These are phyloP conservation scores for Lindbergichthys nudifrons DNA, from an alignment of 2,797 vertebrate genomes.

Conservation along the genomic window DNA sequence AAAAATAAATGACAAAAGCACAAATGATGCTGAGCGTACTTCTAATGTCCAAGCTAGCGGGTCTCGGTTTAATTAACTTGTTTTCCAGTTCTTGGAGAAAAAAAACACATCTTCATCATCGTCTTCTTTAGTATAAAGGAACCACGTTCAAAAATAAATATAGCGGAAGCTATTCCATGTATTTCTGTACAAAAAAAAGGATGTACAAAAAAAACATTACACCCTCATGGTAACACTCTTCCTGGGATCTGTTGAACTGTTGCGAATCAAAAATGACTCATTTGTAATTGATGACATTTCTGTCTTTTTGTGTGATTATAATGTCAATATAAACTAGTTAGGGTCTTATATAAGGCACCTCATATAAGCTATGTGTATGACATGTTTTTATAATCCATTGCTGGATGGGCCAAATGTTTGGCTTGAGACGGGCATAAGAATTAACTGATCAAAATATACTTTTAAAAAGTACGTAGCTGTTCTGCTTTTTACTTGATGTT, in stretches of 20 bases:
- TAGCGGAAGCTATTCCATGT: not conserved
- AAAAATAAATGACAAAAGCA: slow-evolving; percentile 63
- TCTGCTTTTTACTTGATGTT: not conserved
- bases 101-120: not conserved
- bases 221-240: too few relatives aligned
- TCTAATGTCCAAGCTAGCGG: slow-evolving; percentile 34
- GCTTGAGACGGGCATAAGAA: not conserved
- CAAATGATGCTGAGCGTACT: slow-evolving; percentile 51
- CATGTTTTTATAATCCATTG: not conserved
- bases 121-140: slow-evolving; percentile 6
- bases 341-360: too few relatives aligned
- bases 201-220: too few relatives aligned
- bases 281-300: too few relatives aligned
- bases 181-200: not conserved
- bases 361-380: too few relatives aligned
- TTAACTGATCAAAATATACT: not conserved
- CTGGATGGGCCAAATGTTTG: slow-evolving; percentile 12
- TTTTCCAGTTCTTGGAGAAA: slow-evolving; percentile 10
- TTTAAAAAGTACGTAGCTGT: not conserved
- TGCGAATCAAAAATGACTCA: too few relatives aligned
- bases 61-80: slow-evolving; percentile 42
- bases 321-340: too few relatives aligned
- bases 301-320: too few relatives aligned
- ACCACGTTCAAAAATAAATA: slow-evolving; percentile 1
- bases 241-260: too few relatives aligned